Base-by-base conservation (phyloP, 1,140 invertebrate genomes). In the Drosophila murphyi region DNA sequence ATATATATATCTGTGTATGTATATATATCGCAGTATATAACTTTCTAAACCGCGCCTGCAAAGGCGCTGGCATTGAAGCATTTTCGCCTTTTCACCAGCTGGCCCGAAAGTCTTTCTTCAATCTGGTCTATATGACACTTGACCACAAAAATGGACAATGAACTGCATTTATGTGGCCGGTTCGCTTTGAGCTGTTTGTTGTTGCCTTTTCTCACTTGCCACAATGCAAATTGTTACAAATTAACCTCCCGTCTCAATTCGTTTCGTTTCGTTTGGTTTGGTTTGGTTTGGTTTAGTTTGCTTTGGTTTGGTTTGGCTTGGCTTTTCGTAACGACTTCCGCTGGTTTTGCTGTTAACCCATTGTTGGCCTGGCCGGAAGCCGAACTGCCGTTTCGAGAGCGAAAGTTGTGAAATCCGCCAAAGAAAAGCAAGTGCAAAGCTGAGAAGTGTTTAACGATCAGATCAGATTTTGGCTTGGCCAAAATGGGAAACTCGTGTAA, bases 351-450 rank as follows among this genome's bases (percentile, higher is more conserved):
- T 35, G 34, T 75, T 82, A 72, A 72, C 61, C 78, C 75, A 82
- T 86, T 82, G 82, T 88, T 82, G 82, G 60, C 64, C 34, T 32
- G 31, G 28, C 69, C 83, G 83, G 83, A 88, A 89, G 83, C 73
- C 28, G 60, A 60, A 56, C 55, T 64, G 68, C 54, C 69, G 69
- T 60, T 65, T 59, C 69, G 61, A 76, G 73, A 87, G 83, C 83
- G 83, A 88, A 88, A 88, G 83, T 88, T 88, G 85, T 80, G 83
- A 88, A 88, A 88, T 89, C 77, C 65, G 10, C 35, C 78, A 86
- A 47, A 70, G 37, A 45, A 55, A 71, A 77, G 37, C 61, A 78
- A 76, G 55, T 35, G 31, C 31, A 48, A 28, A 32, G 52, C 45
- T 43, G 39, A 43, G 10, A 43, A 43, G n/a, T 4, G 10, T 43